Conservation (phyloP, 2,888 invertebrate genomes). For the Eueremaeus valkanovi region DNA sequence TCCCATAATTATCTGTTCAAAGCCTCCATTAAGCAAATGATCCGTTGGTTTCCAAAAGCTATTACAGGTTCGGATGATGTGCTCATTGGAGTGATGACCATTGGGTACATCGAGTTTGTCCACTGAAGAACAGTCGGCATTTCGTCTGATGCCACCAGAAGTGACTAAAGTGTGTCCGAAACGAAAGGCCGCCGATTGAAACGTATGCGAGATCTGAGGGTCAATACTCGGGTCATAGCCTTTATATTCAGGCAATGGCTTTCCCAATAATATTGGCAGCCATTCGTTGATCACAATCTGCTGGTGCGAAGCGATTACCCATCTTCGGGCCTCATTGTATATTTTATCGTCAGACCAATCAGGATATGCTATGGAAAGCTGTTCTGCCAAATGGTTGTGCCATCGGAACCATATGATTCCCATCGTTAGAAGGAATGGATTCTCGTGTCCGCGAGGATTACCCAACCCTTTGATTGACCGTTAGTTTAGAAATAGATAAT, state of each 20-base stretch:
- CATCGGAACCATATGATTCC: slow-evolving; percentile 59
- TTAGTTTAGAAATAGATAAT: neutral
- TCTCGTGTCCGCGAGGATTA: slow-evolving; percentile 59
- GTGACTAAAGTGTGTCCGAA: slow-evolving; percentile 62
- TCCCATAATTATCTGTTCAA: slow-evolving; percentile 58
- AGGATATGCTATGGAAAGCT: slow-evolving; percentile 51
- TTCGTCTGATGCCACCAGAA: slow-evolving; percentile 55
- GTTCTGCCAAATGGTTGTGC: slow-evolving; percentile 57
- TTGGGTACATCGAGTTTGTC: neutral
- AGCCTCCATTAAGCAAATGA: neutral
- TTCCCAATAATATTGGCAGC: slow-evolving; percentile 56
- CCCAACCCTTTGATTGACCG: slow-evolving; percentile 54
- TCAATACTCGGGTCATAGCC: slow-evolving; percentile 58
- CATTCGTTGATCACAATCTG: slow-evolving; percentile 57
- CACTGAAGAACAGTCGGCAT: slow-evolving; percentile 25
- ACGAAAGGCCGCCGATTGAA: slow-evolving; percentile 61
- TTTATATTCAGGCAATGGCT: slow-evolving; percentile 50
- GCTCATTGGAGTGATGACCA: neutral
- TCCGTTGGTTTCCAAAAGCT: slow-evolving; percentile 56
- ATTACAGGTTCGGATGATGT: slow-evolving; percentile 57
- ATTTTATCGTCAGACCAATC: slow-evolving; percentile 56
- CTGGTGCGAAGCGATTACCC: slow-evolving; percentile 59
- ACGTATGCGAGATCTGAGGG: slow-evolving; percentile 62
- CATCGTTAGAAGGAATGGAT: slow-evolving; percentile 58
- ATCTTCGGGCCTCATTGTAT: slow-evolving; percentile 59